Percentiles rank a stretch among this genome's conserved stretches.
phyloP scores from a whole-genome alignment of 2,888 invertebrate genomes.

The Adineta ricciae region DNA sequence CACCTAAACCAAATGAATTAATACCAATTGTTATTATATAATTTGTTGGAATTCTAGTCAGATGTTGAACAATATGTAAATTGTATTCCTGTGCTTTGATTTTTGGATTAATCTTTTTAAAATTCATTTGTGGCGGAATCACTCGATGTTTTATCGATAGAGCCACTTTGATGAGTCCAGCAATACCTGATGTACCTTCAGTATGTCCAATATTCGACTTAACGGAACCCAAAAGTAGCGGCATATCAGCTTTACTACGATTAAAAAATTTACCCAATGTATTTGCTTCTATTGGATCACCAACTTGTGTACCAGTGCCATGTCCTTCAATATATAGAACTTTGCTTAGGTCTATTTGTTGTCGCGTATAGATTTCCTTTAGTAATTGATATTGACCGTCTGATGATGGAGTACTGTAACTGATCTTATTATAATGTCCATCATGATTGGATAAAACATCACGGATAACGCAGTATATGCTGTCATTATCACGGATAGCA shows the following conservation, averaged over 20 bases:
- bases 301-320: conserved; percentile 39
- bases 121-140: conserved; percentile 38
- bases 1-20: conserved; percentile 42
- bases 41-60: not conserved
- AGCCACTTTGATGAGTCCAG: conserved; percentile 39
- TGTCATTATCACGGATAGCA: conserved; percentile 37
- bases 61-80: conserved; percentile 32
- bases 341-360: conserved; percentile 32
- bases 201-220: conserved; percentile 42
- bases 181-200: conserved; percentile 40
- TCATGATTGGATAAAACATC: conserved; percentile 38
- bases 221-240: conserved; percentile 37
- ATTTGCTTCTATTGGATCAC: not conserved
- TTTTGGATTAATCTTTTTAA: conserved; percentile 37
- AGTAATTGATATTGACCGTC: conserved; percentile 37
- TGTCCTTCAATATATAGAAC: conserved; percentile 38
- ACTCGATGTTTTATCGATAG: conserved; percentile 39
- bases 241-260: not conserved
- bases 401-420: conserved; percentile 38
- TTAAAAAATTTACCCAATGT: conserved; percentile 34
- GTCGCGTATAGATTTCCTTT: conserved; percentile 35
- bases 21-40: conserved; percentile 37
- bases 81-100: conserved; percentile 36
- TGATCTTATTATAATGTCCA: conserved; percentile 36
- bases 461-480: conserved; percentile 36